Conservation (phyloP, 37 sponge, comb jelly and placozoan species). For the Bolinopsis microptera region DNA sequence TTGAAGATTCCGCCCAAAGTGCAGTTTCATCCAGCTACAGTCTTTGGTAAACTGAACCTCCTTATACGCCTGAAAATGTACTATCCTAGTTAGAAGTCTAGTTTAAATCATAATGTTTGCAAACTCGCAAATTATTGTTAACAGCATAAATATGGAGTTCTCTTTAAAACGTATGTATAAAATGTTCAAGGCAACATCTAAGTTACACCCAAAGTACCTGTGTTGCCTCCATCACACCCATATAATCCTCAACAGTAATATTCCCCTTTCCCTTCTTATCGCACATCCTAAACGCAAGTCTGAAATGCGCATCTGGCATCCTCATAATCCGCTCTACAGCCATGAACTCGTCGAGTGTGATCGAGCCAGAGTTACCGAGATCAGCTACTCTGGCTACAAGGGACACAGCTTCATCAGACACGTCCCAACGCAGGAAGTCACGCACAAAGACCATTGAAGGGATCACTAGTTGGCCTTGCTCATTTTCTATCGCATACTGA, state of each 20-base stretch:
- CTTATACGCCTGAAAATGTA: constrained; percentile 7
- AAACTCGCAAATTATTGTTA: too few relatives aligned
- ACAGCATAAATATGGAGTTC: too few relatives aligned
- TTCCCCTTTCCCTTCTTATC: constrained; percentile 43
- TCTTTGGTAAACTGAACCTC: constrained; percentile 14
- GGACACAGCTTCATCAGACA: constrained; percentile 30
- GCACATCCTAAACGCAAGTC: constrained; percentile 56
- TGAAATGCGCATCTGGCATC: constrained; percentile 61
- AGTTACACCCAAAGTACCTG: too few relatives aligned
- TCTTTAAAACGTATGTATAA: too few relatives aligned
- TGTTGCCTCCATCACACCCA: constrained; percentile 44
- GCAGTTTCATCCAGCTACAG: constrained; percentile 65
- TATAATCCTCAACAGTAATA: constrained; percentile 48
- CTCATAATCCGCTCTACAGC: constrained; percentile 52
- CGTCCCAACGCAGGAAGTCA: constrained; percentile 54
- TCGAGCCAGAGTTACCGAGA: constrained; percentile 12
- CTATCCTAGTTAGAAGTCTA: too few relatives aligned
- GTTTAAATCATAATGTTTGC: too few relatives aligned
- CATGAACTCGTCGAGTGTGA: constrained; percentile 42
- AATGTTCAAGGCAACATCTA: too few relatives aligned
- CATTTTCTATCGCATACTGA: constrained; percentile 43
- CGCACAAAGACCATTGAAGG: constrained; percentile 38
- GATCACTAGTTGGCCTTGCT: constrained; percentile 3
- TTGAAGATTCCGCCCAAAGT: constrained; percentile 56
- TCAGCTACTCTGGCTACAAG: constrained; percentile 58